Evolutionary conservation across 1,140 invertebrate species (phyloP).

Genomic region (Penaeus indicus): DNA sequence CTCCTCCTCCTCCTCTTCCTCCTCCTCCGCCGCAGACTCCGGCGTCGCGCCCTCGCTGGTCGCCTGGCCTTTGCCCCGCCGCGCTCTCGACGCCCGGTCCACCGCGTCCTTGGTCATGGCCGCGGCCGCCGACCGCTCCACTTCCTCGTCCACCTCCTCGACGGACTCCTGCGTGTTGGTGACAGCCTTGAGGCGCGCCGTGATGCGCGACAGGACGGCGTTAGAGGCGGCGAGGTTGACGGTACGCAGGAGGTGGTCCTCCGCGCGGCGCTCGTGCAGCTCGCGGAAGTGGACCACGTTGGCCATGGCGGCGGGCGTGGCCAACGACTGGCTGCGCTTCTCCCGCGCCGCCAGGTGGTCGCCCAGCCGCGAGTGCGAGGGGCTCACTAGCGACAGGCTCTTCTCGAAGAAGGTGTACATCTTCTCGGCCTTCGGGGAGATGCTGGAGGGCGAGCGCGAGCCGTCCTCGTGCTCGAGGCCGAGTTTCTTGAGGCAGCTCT

Average conservation of each 20-base stretch:
- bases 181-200: constrained; percentile 50
- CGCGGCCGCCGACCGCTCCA: not conserved
- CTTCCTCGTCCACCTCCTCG: constrained; percentile 52
- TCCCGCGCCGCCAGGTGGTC: constrained; percentile 37
- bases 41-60: not conserved
- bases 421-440: constrained; percentile 56
- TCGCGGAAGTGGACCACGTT: constrained; percentile 47
- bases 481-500: constrained; percentile 50
- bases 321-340: constrained; percentile 52
- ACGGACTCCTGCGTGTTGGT: constrained; percentile 50
- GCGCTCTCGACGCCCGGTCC: not conserved
- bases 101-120: constrained; percentile 10
- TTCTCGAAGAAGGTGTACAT: constrained; percentile 60
- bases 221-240: constrained; percentile 56
- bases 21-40: not conserved
- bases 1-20: no score
- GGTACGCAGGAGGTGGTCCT: constrained; percentile 39
- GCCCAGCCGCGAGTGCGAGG: constrained; percentile 41
- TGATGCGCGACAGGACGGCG: constrained; percentile 52
- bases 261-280: constrained; percentile 48
- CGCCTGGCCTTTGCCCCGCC: not conserved
- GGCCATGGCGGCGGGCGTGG: constrained; percentile 45
- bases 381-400: constrained; percentile 46
- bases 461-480: constrained; percentile 56
- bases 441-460: constrained; percentile 56